Conservation (phyloP, 2,888 invertebrate genomes). For the Tipula vernalis region DNA sequence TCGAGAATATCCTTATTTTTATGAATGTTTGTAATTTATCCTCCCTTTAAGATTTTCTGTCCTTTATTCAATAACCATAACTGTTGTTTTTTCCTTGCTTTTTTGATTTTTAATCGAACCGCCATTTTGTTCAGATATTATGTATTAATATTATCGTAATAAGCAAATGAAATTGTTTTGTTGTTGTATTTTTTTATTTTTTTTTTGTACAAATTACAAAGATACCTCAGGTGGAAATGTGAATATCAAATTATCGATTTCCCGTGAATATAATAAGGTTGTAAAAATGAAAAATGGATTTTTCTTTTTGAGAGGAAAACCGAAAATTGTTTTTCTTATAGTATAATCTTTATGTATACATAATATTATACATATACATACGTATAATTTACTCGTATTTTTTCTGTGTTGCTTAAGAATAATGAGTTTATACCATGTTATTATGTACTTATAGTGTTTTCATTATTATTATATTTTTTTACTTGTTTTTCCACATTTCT, state of each 20-base stretch:
- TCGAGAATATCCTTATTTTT: neutral
- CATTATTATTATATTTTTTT: neutral
- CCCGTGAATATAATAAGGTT: neutral
- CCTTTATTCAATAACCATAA: neutral
- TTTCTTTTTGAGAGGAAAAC: neutral
- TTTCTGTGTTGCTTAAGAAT: neutral
- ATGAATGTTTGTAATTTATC: neutral
- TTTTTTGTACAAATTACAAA: neutral
- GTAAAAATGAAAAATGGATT: neutral
- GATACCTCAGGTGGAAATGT: neutral
- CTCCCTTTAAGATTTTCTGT: neutral
- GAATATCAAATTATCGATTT: neutral
- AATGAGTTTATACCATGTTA: neutral
- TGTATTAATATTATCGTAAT: neutral
- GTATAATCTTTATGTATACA: neutral
- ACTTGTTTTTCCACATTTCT: neutral
- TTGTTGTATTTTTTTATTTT: neutral
- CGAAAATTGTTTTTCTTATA: neutral
- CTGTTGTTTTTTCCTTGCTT: neutral
- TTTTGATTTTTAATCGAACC: neutral
- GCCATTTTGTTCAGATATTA: neutral
- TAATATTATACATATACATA: neutral
- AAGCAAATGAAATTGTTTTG: neutral
- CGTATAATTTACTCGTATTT: neutral
- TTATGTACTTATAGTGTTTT: constrained; percentile 1